phyloP scores from a whole-genome alignment of 92 coral and sea anemone species.

The Epizoanthus scotinus region DNA sequence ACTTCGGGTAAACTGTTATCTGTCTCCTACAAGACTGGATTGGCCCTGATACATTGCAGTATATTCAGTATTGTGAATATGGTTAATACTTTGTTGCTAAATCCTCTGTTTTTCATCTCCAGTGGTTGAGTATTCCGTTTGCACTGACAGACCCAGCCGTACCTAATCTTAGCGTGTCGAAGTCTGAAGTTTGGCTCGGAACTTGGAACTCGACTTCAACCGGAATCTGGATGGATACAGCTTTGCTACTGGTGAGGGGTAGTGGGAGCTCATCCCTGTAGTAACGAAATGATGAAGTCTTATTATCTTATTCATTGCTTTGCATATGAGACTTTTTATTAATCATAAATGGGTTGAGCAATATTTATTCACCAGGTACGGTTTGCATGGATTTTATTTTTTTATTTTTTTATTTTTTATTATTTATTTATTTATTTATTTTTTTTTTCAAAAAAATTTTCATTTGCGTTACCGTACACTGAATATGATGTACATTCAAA shows the following conservation, averaged over 20 bases:
- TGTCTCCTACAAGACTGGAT: no score
- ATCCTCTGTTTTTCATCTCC: not conserved
- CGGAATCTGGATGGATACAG: constrained; percentile 56
- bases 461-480: no score
- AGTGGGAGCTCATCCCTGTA: not conserved
- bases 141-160: constrained; percentile 75
- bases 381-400: no score
- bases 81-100: not conserved
- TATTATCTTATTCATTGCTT: not conserved
- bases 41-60: not conserved
- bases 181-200: constrained; percentile 47
- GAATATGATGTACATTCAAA: no score
- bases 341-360: no score
- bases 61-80: no score
- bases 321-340: no score
- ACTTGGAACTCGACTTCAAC: constrained; percentile 42
- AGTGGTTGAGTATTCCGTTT: constrained; percentile 94
- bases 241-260: constrained; percentile 44
- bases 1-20: no score
- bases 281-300: not conserved
- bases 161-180: constrained; percentile 24
- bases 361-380: no score
- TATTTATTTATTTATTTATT: no score
- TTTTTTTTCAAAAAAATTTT: no score
- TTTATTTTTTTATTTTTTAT: no score